phyloP scores from a whole-genome alignment of 2,888 invertebrate genomes.

The Geophilus truncorum region DNA sequence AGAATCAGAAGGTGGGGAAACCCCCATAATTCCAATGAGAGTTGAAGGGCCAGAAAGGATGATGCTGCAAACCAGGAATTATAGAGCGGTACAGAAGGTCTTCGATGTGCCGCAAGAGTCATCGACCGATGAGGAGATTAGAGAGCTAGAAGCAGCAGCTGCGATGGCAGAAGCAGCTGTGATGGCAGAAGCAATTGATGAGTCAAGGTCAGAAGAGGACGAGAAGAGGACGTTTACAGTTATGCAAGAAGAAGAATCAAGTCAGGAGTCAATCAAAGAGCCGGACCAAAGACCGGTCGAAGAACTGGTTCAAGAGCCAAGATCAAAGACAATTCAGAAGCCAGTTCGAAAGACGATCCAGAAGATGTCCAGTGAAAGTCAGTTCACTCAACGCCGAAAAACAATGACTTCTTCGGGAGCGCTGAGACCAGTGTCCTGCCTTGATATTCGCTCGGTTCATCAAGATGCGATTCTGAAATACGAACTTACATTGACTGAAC shows the following conservation, averaged over 20 bases:
- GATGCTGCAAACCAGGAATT: no score
- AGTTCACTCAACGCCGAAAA: neutral
- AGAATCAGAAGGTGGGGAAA: neutral
- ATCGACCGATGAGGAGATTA: neutral
- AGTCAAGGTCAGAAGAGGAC: neutral
- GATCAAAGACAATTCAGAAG: no score
- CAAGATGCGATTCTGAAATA: neutral
- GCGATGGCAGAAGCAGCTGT: no score
- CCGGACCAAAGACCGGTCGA: neutral
- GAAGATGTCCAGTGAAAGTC: no score
- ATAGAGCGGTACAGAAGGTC: neutral
- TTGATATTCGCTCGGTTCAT: neutral
- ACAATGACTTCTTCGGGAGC: neutral
- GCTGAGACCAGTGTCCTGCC: neutral
- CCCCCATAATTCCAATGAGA: neutral
- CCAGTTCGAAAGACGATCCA: no score
- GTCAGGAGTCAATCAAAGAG: no score
- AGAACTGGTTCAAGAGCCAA: no score
- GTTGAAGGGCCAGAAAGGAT: neutral
- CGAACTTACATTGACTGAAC: neutral
- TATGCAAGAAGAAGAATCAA: no score
- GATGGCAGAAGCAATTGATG: no score
- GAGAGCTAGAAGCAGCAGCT: neutral
- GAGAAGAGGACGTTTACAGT: neutral
- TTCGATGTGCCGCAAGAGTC: neutral